Base-by-base conservation (phyloP, 37 sponge, comb jelly and placozoan species). In the Haliclona indistincta region DNA sequence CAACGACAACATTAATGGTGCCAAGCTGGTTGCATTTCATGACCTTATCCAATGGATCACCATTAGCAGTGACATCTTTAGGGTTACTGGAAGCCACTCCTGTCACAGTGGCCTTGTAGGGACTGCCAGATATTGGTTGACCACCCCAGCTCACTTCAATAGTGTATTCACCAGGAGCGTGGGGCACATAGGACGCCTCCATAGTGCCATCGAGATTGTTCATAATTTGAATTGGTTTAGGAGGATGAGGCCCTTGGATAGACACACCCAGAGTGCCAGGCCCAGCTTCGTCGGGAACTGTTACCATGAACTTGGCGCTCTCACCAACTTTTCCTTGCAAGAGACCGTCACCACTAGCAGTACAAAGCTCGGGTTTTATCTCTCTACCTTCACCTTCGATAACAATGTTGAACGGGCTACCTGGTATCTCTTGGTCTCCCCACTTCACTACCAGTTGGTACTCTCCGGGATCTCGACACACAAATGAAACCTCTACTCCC, bases 131-230 rank as follows among this genome's bases (percentile, higher is more conserved):
- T 44, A 93, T 93, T 38, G 75, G 81, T 41, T 78, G 64, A 10
- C 84, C 83, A 19, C 89, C 85, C 89, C 89, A 93, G 28, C 38
- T 39, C 3, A 80, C 79, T 0, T 80, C 74, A 7, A 93, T 66
- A 22, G 49, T 73, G 86, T 93, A 93, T 28, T 88, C 89, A 0
- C 94, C 94, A 1, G 94, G 94, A 1, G 94, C 94, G 5, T 76
- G 73, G 7, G 94, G 94, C 56, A 70, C 66, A 54, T 93, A 93
- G 15, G 69, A 58, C 10, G 88, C 86, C 26, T 78, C 72, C 94
- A 93, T 93, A 0, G 77, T 71, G 0, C 85, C 85, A 71, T 90
- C 91, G 13, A 77, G 71, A 49, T 79, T 67, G 62, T 88, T 88
- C 49, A 73, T 33, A 1, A 93, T 88, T 49, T 83, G 70, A n/a